These are phyloP conservation scores for Aspiorhynchus laticeps DNA, from an alignment of 2,113 vertebrate genomes.

Conservation along the genomic window DNA sequence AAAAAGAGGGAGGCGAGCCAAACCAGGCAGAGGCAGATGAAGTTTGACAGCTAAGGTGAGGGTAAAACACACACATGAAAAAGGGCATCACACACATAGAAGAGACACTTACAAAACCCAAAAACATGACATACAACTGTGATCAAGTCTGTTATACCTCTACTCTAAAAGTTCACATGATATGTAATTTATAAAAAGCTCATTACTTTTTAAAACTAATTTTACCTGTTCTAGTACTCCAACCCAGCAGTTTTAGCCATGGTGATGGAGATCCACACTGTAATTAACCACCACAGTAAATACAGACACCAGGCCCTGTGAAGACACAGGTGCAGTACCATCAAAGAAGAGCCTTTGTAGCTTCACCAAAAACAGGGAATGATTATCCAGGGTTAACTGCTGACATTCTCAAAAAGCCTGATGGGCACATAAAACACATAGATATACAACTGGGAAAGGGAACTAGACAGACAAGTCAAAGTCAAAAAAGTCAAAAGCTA, in stretches of 20 bases:
- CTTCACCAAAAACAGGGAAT: conserved; percentile 9
- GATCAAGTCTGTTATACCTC: background rate
- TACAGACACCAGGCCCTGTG: background rate
- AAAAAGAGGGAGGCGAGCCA: background rate
- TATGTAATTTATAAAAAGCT: background rate
- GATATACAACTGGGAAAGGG: conserved; percentile 5
- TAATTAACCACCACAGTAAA: background rate
- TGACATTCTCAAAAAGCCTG: conserved; percentile 29
- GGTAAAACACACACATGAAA: conserved; percentile 45
- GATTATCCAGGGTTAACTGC: conserved; percentile 18
- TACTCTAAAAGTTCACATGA: background rate
- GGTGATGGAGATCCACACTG: background rate
- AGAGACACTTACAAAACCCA: conserved; percentile 16
- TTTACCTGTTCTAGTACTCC: background rate
- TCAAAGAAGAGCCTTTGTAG: conserved; percentile 49
- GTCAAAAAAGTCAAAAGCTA: background rate
- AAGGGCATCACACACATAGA: conserved; percentile 28
- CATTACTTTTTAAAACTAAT: background rate
- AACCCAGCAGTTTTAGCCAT: background rate
- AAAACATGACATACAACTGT: background rate
- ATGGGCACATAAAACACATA: conserved; percentile 46
- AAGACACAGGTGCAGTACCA: background rate
- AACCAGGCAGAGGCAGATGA: conserved; percentile 43
- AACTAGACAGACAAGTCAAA: background rate
- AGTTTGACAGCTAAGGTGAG: conserved; percentile 51